These are phyloP conservation scores for Artibeus lituratus DNA, from an alignment of 2,797 vertebrate species.

Conservation along the genomic window DNA sequence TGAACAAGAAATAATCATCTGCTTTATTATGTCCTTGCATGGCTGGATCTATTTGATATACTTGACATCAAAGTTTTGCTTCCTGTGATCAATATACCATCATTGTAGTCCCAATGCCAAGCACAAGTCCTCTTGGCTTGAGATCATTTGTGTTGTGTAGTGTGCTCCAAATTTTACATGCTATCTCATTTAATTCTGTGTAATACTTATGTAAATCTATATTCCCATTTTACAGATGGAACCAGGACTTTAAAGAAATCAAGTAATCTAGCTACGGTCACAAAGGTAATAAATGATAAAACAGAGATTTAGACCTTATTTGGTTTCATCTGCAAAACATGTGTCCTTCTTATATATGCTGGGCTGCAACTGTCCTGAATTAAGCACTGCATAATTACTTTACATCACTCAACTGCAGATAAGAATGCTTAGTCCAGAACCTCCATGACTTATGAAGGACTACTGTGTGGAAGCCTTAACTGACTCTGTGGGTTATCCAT, in stretches of 20 bases:
- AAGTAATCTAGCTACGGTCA: not conserved
- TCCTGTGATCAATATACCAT: not conserved
- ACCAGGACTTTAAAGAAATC: not conserved
- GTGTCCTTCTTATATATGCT: not conserved
- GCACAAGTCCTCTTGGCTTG: not conserved
- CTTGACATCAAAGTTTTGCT: not conserved
- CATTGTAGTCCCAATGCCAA: not conserved
- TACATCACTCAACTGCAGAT: not conserved
- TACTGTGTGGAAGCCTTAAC: not conserved
- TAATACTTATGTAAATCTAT: not conserved
- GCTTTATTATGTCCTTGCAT: not conserved
- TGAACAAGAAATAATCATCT: not conserved
- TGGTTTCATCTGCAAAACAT: not conserved
- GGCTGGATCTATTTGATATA: not conserved
- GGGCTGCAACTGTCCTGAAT: not conserved
- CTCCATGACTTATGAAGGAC: not conserved
- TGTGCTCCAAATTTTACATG: not conserved
- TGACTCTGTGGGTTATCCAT: not conserved
- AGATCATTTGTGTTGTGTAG: not conserved
- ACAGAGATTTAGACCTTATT: not conserved
- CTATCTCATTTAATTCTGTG: not conserved
- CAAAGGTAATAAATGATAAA: not conserved
- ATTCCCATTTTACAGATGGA: not conserved
- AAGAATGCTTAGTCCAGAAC: not conserved
- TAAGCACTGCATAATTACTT: not conserved